These are phyloP conservation scores for Argentina silus DNA, from an alignment of 2,797 vertebrate species.

Conservation along the genomic window DNA sequence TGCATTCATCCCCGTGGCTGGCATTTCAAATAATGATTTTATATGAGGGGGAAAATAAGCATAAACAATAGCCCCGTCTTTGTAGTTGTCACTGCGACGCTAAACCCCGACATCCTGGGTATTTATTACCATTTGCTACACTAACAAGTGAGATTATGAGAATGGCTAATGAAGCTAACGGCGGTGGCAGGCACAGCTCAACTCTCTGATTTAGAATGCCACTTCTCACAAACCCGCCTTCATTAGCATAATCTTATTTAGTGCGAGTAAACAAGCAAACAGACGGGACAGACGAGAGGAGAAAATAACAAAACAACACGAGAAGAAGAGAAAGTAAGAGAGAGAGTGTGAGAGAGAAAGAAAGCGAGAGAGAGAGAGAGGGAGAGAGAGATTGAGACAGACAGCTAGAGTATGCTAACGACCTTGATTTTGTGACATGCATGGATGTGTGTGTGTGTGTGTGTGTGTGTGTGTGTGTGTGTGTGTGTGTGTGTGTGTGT, in stretches of 20 bases:
- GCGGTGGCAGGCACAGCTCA: conserved; percentile 67
- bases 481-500: not conserved
- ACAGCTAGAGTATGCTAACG: conserved; percentile 80
- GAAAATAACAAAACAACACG: conserved; percentile 45
- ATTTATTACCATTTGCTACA: conserved; percentile 89
- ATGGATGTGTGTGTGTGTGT: not conserved
- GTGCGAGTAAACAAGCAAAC: conserved; percentile 89
- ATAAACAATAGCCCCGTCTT: conserved; percentile 77
- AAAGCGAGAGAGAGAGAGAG: not conserved
- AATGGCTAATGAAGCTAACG: conserved; percentile 92
- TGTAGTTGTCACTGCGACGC: conserved; percentile 78
- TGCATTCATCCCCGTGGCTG: conserved; percentile 62
- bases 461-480: not conserved
- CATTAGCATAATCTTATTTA: conserved; percentile 95
- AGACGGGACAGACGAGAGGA: conserved; percentile 77
- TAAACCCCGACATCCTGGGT: conserved; percentile 83
- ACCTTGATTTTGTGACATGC: conserved; percentile 61
- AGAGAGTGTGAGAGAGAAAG: not conserved
- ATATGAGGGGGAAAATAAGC: conserved; percentile 67
- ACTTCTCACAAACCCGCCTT: conserved; percentile 85
- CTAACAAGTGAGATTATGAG: conserved; percentile 90
- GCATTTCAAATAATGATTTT: conserved; percentile 80
- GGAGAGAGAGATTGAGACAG: not conserved
- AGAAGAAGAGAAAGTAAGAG: not conserved
- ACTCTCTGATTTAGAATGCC: conserved; percentile 86